These are phyloP conservation scores for Pristionchus mayeri DNA, from an alignment of 2,888 invertebrate genomes.

Conservation along the genomic window DNA sequence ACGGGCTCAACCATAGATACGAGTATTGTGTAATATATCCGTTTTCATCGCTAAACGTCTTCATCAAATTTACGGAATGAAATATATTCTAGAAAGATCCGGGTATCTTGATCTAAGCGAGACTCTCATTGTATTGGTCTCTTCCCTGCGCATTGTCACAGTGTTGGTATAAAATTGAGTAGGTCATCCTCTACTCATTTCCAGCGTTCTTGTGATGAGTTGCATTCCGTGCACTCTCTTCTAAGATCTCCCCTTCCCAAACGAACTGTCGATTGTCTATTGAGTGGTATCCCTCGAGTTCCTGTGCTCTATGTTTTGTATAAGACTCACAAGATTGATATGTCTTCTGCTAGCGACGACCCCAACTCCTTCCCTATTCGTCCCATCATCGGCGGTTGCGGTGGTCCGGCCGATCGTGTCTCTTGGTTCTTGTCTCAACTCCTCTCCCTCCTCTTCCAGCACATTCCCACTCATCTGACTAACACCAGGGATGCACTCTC, in stretches of 20 bases:
- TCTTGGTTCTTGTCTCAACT: neutral
- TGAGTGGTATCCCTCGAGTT: neutral
- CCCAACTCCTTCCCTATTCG: neutral
- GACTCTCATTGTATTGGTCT: neutral
- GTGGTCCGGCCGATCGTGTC: constrained; percentile 23
- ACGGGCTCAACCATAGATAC: too few species aligned
- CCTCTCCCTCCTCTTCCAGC: neutral
- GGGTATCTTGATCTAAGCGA: too few species aligned
- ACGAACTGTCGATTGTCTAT: neutral
- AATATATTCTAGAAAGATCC: too few species aligned
- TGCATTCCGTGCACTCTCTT: neutral
- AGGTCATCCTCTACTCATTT: too few species aligned
- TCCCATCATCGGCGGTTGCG: neutral
- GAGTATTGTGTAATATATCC: too few species aligned
- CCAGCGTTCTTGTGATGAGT: too few species aligned
- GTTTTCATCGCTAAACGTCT: too few species aligned
- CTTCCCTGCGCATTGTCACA: neutral
- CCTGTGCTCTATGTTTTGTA: constrained; percentile 11
- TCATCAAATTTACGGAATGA: too few species aligned
- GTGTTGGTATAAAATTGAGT: too few species aligned
- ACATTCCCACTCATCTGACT: neutral
- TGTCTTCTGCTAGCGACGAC: neutral
- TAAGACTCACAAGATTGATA: neutral
- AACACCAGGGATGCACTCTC: neutral
- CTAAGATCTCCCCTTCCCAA: neutral